phyloP scores from a whole-genome alignment of 2,113 vertebrate species.

The Podarcis muralis region DNA sequence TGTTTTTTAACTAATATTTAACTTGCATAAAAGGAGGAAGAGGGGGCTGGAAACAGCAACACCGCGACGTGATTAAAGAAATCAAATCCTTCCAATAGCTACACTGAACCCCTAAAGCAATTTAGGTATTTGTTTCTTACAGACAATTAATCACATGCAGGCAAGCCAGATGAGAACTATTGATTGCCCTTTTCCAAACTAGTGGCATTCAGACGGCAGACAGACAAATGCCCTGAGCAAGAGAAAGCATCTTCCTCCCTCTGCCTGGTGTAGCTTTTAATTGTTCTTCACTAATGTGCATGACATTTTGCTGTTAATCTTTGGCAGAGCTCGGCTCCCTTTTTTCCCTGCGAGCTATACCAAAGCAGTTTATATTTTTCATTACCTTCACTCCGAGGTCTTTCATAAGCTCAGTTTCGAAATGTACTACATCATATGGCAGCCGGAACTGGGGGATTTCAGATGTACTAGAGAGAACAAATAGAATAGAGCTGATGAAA shows the following conservation, averaged over 20 bases:
- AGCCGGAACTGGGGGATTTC: slow-evolving; percentile 93
- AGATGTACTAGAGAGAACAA: slow-evolving; percentile 74
- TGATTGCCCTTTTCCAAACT: slow-evolving; percentile 91
- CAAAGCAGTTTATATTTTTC: slow-evolving; percentile 64
- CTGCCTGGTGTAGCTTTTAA: slow-evolving; percentile 83
- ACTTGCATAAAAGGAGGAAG: slow-evolving; percentile 46
- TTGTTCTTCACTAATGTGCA: slow-evolving; percentile 86
- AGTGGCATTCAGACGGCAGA: slow-evolving; percentile 89
- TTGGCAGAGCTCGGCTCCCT: slow-evolving; percentile 67
- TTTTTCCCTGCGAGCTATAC: slow-evolving; percentile 60
- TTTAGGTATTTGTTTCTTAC: slow-evolving; percentile 82
- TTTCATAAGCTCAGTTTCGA: slow-evolving; percentile 90
- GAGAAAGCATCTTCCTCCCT: slow-evolving; percentile 76
- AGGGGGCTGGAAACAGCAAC: neutral
- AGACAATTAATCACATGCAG: slow-evolving; percentile 89
- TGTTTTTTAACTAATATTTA: slow-evolving; percentile 52
- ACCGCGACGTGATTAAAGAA: slow-evolving; percentile 66
- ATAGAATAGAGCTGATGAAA: slow-evolving; percentile 37
- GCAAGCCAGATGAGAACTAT: slow-evolving; percentile 88
- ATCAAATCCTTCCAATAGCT: slow-evolving; percentile 75
- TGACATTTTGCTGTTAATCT: slow-evolving; percentile 85
- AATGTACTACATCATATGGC: slow-evolving; percentile 87
- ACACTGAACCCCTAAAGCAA: slow-evolving; percentile 80
- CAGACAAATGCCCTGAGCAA: slow-evolving; percentile 86
- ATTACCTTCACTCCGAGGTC: slow-evolving; percentile 92